A percentile compares a stretch with the other conserved stretches of the same genome.
These are phyloP conservation scores for Ectemnius cavifrons DNA, from an alignment of 2,888 invertebrate species.

Conservation along the genomic window DNA sequence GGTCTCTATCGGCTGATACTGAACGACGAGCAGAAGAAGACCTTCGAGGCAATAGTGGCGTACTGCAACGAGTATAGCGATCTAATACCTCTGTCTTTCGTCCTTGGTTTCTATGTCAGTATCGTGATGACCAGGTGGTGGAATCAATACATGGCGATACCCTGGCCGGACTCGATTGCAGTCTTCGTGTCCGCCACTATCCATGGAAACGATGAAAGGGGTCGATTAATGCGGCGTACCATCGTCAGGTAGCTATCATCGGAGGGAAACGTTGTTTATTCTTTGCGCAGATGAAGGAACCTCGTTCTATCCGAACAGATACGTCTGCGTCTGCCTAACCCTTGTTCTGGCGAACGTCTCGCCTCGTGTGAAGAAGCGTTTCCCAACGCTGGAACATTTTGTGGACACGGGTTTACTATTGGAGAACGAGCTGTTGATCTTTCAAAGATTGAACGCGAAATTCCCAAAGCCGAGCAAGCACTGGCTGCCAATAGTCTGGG, in stretches of 20 bases:
- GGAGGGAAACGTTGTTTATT: too few species aligned
- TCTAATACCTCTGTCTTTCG: slow-evolving; percentile 94
- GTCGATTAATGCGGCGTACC: slow-evolving; percentile 80
- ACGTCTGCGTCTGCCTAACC: slow-evolving; percentile 89
- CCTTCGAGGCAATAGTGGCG: slow-evolving; percentile 89
- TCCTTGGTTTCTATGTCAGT: slow-evolving; percentile 95
- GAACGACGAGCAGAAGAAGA: slow-evolving; percentile 84
- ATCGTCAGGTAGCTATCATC: slow-evolving; percentile 77
- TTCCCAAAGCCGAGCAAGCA: slow-evolving; percentile 93
- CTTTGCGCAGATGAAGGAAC: too few species aligned
- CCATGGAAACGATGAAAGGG: slow-evolving; percentile 81
- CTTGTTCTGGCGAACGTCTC: slow-evolving; percentile 93
- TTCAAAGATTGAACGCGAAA: slow-evolving; percentile 87
- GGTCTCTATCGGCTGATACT: slow-evolving; percentile 87
- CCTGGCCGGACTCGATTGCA: slow-evolving; percentile 82
- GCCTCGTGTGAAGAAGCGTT: slow-evolving; percentile 92
- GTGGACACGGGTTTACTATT: slow-evolving; percentile 91
- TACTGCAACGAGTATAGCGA: slow-evolving; percentile 93
- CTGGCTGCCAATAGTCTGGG: slow-evolving; percentile 96
- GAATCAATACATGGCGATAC: slow-evolving; percentile 81
- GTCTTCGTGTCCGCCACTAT: slow-evolving; percentile 81
- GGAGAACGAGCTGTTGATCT: slow-evolving; percentile 89
- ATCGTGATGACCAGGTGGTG: slow-evolving; percentile 95
- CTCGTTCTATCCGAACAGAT: slow-evolving; percentile 64
- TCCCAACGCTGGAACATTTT: slow-evolving; percentile 90